Evolutionary conservation across 2,113 vertebrate genomes (phyloP), one percentile per base, ranked within the genome.

Genomic region (Cyprinodon tularosa): DNA sequence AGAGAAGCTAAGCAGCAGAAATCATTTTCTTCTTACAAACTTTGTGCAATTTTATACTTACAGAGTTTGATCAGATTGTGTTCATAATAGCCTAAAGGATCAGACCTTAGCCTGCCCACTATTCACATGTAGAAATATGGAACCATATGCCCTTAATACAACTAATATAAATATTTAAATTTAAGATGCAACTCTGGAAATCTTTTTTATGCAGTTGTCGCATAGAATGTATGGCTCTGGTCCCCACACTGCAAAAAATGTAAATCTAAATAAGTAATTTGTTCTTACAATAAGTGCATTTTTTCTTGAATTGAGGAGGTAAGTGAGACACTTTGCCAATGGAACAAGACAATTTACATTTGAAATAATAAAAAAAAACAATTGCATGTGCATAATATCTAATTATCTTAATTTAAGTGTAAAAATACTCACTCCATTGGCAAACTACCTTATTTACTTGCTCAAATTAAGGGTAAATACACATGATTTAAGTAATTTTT

Each of bases 1-100:
- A 68, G 22, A 12, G 38, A 85, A 68, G 66, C 37, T 60, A 7
- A 73, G 48, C 45, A 12, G 37, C 47, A 9, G 29, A 15, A 50
- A 74, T 79, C 40, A 48, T 72, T 78, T 63, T 79, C 42, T 76
- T 68, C 84, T 66, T 64, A 71, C 47, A 65, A 82, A 72, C 75
- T 84, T 22, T 65, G 65, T n/a, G 12, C 63, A 70, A 13, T 65
- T 59, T 40, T 14, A 59, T 50, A 72, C 66, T 65, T 72, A 11
- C 37, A 45, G 57, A 85, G 66, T 64, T 4, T 77, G 68, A 84
- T 57, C 9, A 42, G 67, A 29, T 29, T 78, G 9, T 62, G 22
- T 76, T 71, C 72, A 72, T 68, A 40, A 37, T 62, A 70, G 47
- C 72, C 78, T 5, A 12, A 40, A 68, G 80, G 72, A 15, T 69